Percentiles rank a stretch among this genome's conserved stretches.
Evolutionary conservation across 2,797 vertebrate species (phyloP).

Genomic region (Chaunax sp.): DNA sequence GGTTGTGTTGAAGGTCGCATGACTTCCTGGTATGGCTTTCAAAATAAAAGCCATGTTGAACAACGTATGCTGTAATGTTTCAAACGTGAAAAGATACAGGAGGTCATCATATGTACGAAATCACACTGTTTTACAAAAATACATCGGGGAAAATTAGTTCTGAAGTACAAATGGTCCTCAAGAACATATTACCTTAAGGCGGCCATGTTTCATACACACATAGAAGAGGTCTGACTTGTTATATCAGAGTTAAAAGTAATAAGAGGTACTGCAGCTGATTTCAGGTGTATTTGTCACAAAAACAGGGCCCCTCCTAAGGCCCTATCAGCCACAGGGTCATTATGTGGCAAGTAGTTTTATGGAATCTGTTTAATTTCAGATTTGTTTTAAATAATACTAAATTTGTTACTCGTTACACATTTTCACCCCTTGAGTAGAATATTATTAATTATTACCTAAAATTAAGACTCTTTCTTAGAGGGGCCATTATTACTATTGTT

Average conservation of each 20-base stretch:
- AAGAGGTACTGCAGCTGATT: background rate
- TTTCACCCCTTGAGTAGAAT: background rate
- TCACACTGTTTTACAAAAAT: constrained; percentile 1
- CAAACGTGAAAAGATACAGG: constrained; percentile 25
- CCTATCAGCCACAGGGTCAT: background rate
- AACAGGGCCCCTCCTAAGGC: background rate
- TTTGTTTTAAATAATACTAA: background rate
- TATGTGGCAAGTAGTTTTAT: background rate
- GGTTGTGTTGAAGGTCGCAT: accelerated
- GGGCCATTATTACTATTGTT: background rate
- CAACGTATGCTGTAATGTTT: background rate
- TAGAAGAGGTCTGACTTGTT: background rate
- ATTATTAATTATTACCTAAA: background rate
- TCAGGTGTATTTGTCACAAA: background rate
- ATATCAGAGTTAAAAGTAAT: background rate
- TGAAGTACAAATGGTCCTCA: background rate
- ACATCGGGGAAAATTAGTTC: background rate
- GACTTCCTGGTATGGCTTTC: constrained; percentile 51
- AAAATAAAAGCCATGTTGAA: constrained; percentile 30
- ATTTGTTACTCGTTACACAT: background rate
- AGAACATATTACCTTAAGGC: background rate
- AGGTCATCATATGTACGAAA: background rate
- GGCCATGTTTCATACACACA: background rate
- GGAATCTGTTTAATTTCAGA: background rate
- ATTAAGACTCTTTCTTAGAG: background rate